Conservation (phyloP, 2,888 invertebrate species). For the Pardosa pseudoannulata region DNA sequence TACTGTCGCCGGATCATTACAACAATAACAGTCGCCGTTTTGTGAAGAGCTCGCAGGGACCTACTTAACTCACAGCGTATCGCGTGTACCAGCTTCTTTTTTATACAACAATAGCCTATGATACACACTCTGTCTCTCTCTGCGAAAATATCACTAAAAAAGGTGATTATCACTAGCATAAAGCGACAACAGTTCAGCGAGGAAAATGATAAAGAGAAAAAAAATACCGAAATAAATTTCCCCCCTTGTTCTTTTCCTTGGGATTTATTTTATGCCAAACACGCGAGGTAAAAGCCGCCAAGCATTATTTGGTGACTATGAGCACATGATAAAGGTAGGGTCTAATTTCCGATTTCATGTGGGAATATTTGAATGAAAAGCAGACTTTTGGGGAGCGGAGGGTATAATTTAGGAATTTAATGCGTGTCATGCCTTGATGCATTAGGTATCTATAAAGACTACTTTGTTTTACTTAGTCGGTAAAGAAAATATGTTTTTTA, state of each 20-base stretch:
- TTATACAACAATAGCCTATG: background rate
- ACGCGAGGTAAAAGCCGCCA: background rate
- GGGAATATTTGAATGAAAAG: background rate
- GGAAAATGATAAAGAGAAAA: too few species aligned
- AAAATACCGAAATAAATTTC: too few species aligned
- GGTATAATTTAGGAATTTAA: background rate
- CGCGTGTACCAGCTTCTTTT: background rate
- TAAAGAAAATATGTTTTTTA: too few species aligned
- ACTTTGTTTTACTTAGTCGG: too few species aligned
- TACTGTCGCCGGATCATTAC: background rate
- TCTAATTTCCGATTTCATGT: background rate
- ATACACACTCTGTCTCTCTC: too few species aligned
- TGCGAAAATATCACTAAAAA: background rate
- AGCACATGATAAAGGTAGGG: background rate
- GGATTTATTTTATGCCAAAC: background rate
- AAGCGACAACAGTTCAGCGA: background rate
- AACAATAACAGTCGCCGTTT: background rate
- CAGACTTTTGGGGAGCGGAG: background rate
- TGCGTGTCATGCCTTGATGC: background rate
- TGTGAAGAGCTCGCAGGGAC: background rate
- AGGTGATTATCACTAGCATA: background rate
- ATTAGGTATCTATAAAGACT: too few species aligned
- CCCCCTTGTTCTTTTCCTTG: background rate
- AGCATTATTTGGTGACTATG: background rate
- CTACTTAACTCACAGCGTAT: background rate